Percentiles rank a stretch among this genome's conserved stretches.
Conservation (phyloP, 1,140 invertebrate genomes). For the Phenacoccus solenopsis region DNA sequence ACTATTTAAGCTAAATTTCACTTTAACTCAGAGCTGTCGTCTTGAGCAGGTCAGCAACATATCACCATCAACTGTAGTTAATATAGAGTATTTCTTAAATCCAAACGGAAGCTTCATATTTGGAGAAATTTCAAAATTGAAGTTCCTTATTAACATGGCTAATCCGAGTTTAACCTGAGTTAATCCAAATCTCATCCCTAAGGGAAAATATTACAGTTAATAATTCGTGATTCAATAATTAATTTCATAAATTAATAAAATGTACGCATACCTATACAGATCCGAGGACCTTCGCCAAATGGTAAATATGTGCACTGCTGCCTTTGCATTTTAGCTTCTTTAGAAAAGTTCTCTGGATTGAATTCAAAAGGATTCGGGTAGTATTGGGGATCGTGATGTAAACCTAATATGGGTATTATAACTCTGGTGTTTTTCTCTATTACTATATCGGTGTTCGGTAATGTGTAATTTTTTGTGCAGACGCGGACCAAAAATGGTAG, state of each 20-base stretch:
- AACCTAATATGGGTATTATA: constrained; percentile 43
- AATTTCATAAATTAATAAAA: not conserved
- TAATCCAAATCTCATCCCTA: constrained; percentile 36
- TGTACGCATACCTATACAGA: constrained; percentile 50
- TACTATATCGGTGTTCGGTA: constrained; percentile 42
- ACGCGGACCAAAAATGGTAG: constrained; percentile 34
- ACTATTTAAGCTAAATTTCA: not conserved
- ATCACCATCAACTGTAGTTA: not conserved
- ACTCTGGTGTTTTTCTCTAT: constrained; percentile 46
- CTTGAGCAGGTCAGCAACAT: not conserved
- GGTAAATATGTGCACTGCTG: constrained; percentile 45
- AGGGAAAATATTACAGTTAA: not conserved
- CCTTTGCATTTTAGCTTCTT: constrained; percentile 34
- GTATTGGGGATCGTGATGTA: constrained; percentile 40
- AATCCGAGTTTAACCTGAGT: constrained; percentile 41
- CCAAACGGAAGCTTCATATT: not conserved
- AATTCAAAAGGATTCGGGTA: constrained; percentile 44
- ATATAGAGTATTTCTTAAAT: not conserved
- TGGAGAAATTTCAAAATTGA: not conserved
- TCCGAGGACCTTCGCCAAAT: constrained; percentile 62
- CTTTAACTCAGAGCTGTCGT: not conserved
- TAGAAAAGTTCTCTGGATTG: constrained; percentile 43
- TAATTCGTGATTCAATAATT: not conserved
- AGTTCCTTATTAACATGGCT: constrained; percentile 23
- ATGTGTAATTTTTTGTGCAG: constrained; percentile 36